Evolutionary conservation across 2,797 vertebrate species (phyloP).

Genomic region (Lagocephalus sceleratus): DNA sequence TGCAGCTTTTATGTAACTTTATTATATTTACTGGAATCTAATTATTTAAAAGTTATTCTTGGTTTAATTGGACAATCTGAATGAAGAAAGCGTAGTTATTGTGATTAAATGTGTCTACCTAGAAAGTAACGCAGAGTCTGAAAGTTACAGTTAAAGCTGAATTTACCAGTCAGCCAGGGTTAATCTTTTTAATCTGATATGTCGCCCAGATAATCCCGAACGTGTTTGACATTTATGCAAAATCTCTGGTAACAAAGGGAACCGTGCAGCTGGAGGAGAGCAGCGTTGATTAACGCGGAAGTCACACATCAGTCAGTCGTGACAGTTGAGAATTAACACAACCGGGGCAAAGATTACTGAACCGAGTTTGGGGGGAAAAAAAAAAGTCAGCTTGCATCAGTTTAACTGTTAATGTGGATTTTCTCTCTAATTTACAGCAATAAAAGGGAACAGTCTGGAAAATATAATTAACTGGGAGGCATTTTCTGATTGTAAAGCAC

Average conservation of each 20-base stretch:
- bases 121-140: constrained; percentile 41
- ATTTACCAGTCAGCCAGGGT: constrained; percentile 37
- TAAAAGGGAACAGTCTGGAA: background rate
- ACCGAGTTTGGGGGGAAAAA: no score
- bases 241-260: constrained; percentile 12
- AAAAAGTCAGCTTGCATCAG: no score
- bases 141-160: constrained; percentile 53
- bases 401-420: no score
- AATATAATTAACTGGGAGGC: constrained; percentile 5
- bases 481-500: constrained; percentile 10
- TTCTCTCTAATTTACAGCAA: no score
- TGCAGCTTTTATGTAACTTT: no score
- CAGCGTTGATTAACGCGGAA: background rate
- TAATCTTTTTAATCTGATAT: constrained; percentile 60
- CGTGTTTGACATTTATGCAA: constrained; percentile 10
- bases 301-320: background rate
- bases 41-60: background rate
- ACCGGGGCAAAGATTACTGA: no score
- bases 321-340: background rate
- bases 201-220: constrained; percentile 39
- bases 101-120: background rate
- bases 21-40: no score
- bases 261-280: background rate
- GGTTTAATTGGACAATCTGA: background rate
- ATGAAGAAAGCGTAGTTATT: background rate